A percentile compares a stretch with the other conserved stretches of the same genome.
These are phyloP conservation scores for Sipha maydis DNA, from an alignment of 2,888 invertebrate species.

Conservation along the genomic window DNA sequence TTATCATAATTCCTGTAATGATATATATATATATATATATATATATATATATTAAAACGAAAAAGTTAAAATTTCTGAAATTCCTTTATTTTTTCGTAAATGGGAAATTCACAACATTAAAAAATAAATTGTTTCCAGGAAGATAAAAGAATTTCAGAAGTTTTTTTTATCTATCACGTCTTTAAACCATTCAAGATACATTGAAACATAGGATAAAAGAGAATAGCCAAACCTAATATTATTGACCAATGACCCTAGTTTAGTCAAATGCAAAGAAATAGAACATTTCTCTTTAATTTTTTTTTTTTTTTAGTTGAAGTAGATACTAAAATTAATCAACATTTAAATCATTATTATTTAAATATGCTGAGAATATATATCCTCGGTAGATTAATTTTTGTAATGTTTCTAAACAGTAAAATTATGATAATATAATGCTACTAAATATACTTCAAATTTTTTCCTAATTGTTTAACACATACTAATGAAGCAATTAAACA, in stretches of 20 bases:
- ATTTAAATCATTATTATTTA: no score
- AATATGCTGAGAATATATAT: no score
- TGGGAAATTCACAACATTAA: neutral
- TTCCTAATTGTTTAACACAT: no score
- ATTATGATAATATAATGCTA: no score
- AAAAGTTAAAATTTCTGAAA: neutral
- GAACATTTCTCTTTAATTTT: neutral
- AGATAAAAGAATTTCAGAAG: neutral
- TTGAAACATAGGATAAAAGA: neutral
- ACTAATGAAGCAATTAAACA: no score
- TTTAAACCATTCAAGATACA: neutral
- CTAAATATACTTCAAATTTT: no score
- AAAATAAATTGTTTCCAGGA: neutral
- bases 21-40: neutral
- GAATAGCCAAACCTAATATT: neutral
- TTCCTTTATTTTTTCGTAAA: neutral
- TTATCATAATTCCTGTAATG: conserved; percentile 32
- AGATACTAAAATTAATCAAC: no score
- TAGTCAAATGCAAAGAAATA: neutral
- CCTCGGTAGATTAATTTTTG: no score
- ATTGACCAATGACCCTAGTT: neutral
- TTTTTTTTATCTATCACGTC: neutral
- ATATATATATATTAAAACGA: no score
- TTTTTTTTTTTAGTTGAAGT: no score
- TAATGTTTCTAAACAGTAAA: no score